These are phyloP conservation scores for Selene dorsalis DNA, from an alignment of 2,797 vertebrate species.

Conservation along the genomic window DNA sequence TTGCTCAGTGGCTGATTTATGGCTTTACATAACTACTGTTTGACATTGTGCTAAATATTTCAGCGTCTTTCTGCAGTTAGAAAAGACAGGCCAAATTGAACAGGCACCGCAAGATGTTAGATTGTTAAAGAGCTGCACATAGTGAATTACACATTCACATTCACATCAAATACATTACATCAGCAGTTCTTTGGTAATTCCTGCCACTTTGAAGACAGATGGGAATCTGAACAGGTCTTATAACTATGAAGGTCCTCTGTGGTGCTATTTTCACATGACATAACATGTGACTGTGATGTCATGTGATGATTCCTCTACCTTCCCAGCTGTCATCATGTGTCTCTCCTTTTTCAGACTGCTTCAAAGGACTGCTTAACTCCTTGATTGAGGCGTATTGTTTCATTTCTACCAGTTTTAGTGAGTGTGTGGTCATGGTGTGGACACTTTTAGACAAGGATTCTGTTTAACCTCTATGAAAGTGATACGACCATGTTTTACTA, in stretches of 20 bases:
- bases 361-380: not conserved
- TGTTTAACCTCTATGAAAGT: not conserved
- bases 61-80: not conserved
- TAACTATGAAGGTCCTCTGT: slow-evolving; percentile 1
- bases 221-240: not conserved
- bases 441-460: not conserved
- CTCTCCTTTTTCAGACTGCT: not conserved
- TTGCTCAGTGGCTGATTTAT: not conserved
- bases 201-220: not conserved
- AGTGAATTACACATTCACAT: not conserved
- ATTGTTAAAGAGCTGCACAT: not conserved
- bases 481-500: not conserved
- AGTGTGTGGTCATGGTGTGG: slow-evolving; percentile 9
- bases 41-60: not conserved
- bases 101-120: not conserved
- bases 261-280: slow-evolving; percentile 35
- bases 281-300: slow-evolving; percentile 43
- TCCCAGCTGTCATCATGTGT: slow-evolving; percentile 10
- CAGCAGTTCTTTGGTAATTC: not conserved
- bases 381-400: slow-evolving; percentile 5
- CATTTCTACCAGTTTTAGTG: slow-evolving; percentile 5
- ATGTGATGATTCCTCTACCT: slow-evolving; percentile 34
- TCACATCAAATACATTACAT: not conserved
- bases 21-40: not conserved
- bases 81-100: not conserved